phyloP scores from a whole-genome alignment of 2,888 invertebrate species.

The Drosophila neutralis region DNA sequence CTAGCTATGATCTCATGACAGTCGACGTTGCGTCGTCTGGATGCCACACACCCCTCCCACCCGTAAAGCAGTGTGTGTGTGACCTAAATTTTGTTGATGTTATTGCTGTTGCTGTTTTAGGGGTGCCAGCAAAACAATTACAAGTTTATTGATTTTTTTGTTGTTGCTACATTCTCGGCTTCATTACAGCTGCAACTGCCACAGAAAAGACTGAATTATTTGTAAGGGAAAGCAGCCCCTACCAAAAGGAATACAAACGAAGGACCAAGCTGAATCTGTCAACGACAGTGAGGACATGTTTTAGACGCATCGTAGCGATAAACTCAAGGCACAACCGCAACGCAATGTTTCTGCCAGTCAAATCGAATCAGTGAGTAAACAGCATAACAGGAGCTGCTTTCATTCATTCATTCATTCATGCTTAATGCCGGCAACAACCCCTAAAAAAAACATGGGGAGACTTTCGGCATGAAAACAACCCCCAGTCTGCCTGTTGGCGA shows the following conservation, averaged over 20 bases:
- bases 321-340: conserved; percentile 23
- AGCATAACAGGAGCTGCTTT: conserved; percentile 17
- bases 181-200: conserved; percentile 65
- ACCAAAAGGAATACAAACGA: conserved; percentile 28
- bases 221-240: neutral
- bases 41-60: conserved; percentile 1
- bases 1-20: conserved; percentile 64
- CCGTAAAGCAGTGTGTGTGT: conserved; percentile 26
- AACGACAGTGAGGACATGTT: conserved; percentile 41
- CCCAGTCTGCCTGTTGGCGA: conserved; percentile 18
- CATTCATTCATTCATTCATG: conserved; percentile 31
- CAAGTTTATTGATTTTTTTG: conserved; percentile 66
- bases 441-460: conserved; percentile 24
- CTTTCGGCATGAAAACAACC: conserved; percentile 56
- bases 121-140: conserved; percentile 55
- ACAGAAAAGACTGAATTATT: conserved; percentile 55
- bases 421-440: conserved; percentile 49
- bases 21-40: conserved; percentile 1
- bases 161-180: conserved; percentile 19
- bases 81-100: conserved; percentile 45
- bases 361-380: conserved; percentile 84
- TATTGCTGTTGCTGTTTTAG: conserved; percentile 2
- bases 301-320: conserved; percentile 19
- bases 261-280: conserved; percentile 25
- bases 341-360: conserved; percentile 84